Evolutionary conservation across 2,888 invertebrate genomes (phyloP).

Genomic region (Leptothorax acervorum): DNA sequence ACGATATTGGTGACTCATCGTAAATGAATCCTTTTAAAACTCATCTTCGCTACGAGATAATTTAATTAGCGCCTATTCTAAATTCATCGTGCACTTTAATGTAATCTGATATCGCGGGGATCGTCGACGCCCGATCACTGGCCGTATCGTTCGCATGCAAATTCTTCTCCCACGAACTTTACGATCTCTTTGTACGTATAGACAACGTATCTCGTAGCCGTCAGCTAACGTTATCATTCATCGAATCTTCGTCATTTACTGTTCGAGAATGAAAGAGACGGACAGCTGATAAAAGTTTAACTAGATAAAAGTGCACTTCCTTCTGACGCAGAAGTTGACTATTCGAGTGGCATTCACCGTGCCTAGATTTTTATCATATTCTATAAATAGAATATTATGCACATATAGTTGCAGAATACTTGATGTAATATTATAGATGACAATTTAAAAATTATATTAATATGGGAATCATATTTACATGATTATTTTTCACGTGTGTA

Average conservation of each 20-base stretch:
- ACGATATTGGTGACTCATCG: neutral
- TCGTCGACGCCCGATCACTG: slow-evolving; percentile 16
- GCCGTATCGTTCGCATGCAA: slow-evolving; percentile 33
- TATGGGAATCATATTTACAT: neutral
- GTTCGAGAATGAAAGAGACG: neutral
- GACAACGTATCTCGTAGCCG: neutral
- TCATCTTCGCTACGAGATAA: neutral
- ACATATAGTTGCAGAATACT: neutral
- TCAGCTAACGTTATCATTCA: slow-evolving; percentile 8
- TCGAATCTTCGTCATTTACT: slow-evolving; percentile 30
- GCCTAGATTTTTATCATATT: neutral
- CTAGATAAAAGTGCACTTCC: slow-evolving; percentile 5
- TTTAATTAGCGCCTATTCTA: slow-evolving; percentile 31
- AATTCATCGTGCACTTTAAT: slow-evolving; percentile 1
- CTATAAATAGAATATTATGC: neutral
- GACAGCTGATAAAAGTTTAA: neutral
- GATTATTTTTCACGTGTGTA: neutral
- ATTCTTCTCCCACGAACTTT: slow-evolving; percentile 39
- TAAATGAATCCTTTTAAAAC: neutral
- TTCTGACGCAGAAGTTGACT: neutral
- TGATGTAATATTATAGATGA: neutral
- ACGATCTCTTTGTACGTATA: slow-evolving; percentile 7
- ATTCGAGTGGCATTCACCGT: neutral
- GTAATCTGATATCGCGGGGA: slow-evolving; percentile 19
- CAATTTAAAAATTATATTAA: neutral